Evolutionary conservation across 2,113 vertebrate genomes (phyloP).

Genomic region (Charina bottae): DNA sequence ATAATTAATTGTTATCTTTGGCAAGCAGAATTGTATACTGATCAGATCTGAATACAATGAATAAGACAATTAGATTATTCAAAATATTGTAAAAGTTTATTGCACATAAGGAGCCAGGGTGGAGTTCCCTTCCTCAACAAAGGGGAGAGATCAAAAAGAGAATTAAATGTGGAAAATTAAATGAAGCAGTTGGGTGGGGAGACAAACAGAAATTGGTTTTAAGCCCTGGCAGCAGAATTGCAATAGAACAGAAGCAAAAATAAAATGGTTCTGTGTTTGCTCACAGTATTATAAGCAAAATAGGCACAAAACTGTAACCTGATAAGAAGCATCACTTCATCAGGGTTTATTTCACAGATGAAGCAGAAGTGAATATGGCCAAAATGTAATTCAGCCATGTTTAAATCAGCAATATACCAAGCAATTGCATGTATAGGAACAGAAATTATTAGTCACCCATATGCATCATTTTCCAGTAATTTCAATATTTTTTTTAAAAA

Average conservation of each 20-base stretch:
- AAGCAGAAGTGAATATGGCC: neutral
- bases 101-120: neutral
- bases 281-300: neutral
- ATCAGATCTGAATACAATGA: neutral
- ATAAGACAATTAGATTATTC: neutral
- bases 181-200: neutral
- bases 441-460: neutral
- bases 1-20: neutral
- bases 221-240: neutral
- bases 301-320: neutral
- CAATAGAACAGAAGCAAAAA: neutral
- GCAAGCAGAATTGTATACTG: neutral
- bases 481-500: neutral
- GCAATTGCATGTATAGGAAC: neutral
- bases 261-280: neutral
- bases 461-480: neutral
- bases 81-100: neutral
- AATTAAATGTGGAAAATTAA: neutral
- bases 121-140: neutral
- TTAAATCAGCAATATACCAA: neutral
- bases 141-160: neutral
- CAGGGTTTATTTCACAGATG: neutral
- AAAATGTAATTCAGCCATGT: neutral
- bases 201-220: neutral
- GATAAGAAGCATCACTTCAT: neutral